These are phyloP conservation scores for Antennarius maculatus DNA, from an alignment of 2,797 vertebrate genomes.

Conservation along the genomic window DNA sequence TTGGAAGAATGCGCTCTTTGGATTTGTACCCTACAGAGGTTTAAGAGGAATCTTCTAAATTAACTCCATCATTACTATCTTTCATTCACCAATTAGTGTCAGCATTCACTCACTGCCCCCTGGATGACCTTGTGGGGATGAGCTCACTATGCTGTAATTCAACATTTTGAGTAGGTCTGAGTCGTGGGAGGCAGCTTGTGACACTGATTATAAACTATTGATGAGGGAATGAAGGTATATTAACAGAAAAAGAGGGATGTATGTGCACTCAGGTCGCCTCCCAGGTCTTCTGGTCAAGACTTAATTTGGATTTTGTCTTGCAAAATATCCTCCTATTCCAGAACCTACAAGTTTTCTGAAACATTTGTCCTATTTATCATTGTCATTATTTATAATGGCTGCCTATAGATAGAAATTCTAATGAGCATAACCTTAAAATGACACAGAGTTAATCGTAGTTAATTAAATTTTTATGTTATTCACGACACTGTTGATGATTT, in stretches of 20 bases:
- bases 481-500: neutral
- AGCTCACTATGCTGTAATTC: constrained; percentile 71
- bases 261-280: constrained; percentile 28
- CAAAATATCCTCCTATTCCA: constrained; percentile 55
- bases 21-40: constrained; percentile 58
- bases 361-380: constrained; percentile 14
- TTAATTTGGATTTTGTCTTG: constrained; percentile 41
- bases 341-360: constrained; percentile 20
- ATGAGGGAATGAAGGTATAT: constrained; percentile 67
- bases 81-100: constrained; percentile 74
- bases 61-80: constrained; percentile 63
- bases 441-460: neutral
- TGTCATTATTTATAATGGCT: neutral
- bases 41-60: constrained; percentile 69
- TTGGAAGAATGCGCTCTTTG: constrained; percentile 32
- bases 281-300: constrained; percentile 28
- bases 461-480: constrained; percentile 2
- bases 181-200: constrained; percentile 48
- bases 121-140: constrained; percentile 66
- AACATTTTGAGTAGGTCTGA: constrained; percentile 67
- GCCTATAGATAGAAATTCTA: constrained; percentile 14
- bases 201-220: constrained; percentile 75
- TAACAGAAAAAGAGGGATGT: constrained; percentile 37
- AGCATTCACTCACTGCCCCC: constrained; percentile 56
- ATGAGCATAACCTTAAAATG: constrained; percentile 1